Evolutionary conservation across 2,797 vertebrate species (phyloP).

Genomic region (Pipistrellus nathusii): DNA sequence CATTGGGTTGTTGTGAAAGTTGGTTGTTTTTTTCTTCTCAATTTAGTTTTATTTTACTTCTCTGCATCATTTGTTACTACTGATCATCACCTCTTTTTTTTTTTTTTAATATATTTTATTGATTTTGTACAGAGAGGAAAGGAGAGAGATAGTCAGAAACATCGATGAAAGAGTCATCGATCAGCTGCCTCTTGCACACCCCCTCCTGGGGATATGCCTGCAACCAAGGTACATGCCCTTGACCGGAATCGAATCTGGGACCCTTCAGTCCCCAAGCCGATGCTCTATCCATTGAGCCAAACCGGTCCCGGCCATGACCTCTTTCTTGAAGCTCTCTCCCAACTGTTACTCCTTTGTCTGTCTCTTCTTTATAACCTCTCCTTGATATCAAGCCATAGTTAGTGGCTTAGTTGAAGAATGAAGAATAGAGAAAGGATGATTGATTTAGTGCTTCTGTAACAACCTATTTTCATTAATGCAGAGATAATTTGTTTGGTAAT

Average conservation of each 20-base stretch:
- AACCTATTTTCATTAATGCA: slow-evolving; percentile 21
- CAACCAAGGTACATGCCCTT: too few relatives aligned
- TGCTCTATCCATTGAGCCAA: too few relatives aligned
- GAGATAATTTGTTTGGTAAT: neutral
- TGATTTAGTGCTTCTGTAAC: slow-evolving; percentile 24
- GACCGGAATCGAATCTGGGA: too few relatives aligned
- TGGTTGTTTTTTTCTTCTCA: neutral
- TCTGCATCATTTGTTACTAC: slow-evolving; percentile 32
- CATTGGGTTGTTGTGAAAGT: neutral
- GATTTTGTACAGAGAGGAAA: too few relatives aligned
- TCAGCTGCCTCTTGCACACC: too few relatives aligned
- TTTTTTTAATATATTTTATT: too few relatives aligned
- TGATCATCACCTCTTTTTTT: neutral
- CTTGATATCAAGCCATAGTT: neutral
- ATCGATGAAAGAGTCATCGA: too few relatives aligned
- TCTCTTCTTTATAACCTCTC: neutral
- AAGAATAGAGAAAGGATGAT: neutral
- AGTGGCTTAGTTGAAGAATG: neutral
- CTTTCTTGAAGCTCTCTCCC: neutral
- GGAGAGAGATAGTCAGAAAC: too few relatives aligned
- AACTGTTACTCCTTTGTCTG: neutral
- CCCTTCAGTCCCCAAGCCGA: too few relatives aligned
- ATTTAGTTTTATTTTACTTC: slow-evolving; percentile 44
- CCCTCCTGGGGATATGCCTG: too few relatives aligned
- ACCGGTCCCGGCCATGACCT: too few relatives aligned